These are phyloP conservation scores for Calameuta filiformis DNA, from an alignment of 2,888 invertebrate species.

Conservation along the genomic window DNA sequence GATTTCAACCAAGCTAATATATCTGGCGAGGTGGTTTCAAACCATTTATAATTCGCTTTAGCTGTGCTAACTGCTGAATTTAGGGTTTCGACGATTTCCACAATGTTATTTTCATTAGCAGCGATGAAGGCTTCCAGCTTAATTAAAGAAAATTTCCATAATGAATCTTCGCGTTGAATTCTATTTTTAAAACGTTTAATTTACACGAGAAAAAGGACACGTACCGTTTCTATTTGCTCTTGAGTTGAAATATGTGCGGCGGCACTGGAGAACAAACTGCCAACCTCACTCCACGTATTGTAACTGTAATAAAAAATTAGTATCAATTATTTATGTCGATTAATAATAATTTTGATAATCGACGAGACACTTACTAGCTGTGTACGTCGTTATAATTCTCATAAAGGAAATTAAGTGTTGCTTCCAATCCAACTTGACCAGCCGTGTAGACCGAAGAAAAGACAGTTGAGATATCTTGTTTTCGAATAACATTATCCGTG, in stretches of 20 bases:
- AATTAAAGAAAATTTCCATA: neutral
- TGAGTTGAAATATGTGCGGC: conserved; percentile 34
- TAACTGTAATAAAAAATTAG: conserved; percentile 32
- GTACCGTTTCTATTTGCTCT: conserved; percentile 39
- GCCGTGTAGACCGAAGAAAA: conserved; percentile 59
- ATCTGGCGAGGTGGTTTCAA: conserved; percentile 13
- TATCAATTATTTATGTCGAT: neutral
- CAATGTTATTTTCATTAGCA: neutral
- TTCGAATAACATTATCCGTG: conserved; percentile 41
- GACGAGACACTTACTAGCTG: conserved; percentile 42
- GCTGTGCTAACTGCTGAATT: conserved; percentile 11
- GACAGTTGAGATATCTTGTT: conserved; percentile 60
- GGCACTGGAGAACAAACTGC: conserved; percentile 34
- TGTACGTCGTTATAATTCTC: conserved; percentile 33
- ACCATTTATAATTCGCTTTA: neutral
- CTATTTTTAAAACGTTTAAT: neutral
- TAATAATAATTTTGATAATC: conserved; percentile 5
- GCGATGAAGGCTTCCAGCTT: conserved; percentile 34
- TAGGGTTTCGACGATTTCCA: conserved; percentile 3
- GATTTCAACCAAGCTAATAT: neutral
- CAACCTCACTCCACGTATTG: conserved; percentile 41
- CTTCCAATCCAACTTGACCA: conserved; percentile 40
- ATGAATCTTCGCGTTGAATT: neutral
- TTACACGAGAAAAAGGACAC: neutral
- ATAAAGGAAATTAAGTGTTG: conserved; percentile 36